Evolutionary conservation across 2,797 vertebrate genomes (phyloP).

Genomic region (Tenualosa ilisha): DNA sequence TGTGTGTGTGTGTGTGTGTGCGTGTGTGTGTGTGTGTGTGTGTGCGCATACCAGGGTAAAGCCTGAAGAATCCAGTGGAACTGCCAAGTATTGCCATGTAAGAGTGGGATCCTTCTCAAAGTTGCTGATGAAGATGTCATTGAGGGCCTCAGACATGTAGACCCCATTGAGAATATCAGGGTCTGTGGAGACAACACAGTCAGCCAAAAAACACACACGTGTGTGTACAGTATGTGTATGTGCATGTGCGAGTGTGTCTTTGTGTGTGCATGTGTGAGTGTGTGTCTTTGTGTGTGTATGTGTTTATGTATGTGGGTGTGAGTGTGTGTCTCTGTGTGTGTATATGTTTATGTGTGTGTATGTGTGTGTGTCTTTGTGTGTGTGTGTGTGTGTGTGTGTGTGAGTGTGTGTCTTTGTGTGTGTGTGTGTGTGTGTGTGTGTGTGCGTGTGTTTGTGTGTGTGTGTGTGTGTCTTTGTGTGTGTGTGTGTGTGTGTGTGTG

Average conservation of each 20-base stretch:
- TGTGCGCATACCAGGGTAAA: constrained; percentile 84
- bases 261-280: background rate
- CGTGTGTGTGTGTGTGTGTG: constrained; percentile 14
- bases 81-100: constrained; percentile 98
- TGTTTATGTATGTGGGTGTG: too few relatives aligned
- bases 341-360: background rate
- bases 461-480: background rate
- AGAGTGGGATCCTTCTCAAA: constrained; percentile 91
- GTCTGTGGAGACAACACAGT: constrained; percentile 67
- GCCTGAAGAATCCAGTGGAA: constrained; percentile 90
- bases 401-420: too few relatives aligned
- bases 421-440: too few relatives aligned
- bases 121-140: constrained; percentile 90
- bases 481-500: background rate
- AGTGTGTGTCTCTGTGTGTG: background rate
- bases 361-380: too few relatives aligned
- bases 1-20: constrained; percentile 15
- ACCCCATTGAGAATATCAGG: constrained; percentile 89
- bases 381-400: too few relatives aligned
- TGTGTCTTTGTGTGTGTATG: background rate
- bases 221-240: background rate
- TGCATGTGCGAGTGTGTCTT: background rate
- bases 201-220: too few relatives aligned
- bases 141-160: constrained; percentile 94
- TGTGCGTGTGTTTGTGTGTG: too few relatives aligned